Evolutionary conservation across 2,888 invertebrate genomes (phyloP).

Genomic region (Beris chalybata): DNA sequence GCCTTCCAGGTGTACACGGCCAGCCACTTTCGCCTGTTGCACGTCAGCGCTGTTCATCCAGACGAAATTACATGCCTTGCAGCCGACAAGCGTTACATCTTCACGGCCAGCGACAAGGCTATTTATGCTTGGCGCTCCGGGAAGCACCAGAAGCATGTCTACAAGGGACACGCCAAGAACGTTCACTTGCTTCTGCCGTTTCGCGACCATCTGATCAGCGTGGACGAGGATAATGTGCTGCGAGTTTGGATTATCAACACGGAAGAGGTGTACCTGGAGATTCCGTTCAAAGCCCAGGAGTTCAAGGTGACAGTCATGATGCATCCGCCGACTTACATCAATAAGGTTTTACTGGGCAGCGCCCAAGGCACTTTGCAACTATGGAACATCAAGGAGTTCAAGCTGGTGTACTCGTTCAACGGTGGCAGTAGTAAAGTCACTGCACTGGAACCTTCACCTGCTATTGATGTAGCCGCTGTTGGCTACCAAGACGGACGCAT

Average conservation of each 20-base stretch:
- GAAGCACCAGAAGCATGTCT: slow-evolving; percentile 78
- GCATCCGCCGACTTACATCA: slow-evolving; percentile 93
- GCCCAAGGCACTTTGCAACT: slow-evolving; percentile 81
- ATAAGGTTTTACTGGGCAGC: slow-evolving; percentile 89
- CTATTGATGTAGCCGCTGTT: slow-evolving; percentile 87
- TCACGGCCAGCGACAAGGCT: slow-evolving; percentile 73
- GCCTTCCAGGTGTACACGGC: slow-evolving; percentile 92
- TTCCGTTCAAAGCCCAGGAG: slow-evolving; percentile 66
- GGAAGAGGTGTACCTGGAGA: slow-evolving; percentile 68
- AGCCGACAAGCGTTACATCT: slow-evolving; percentile 75
- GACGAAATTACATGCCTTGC: slow-evolving; percentile 78
- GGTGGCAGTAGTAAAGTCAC: slow-evolving; percentile 74
- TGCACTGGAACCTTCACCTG: slow-evolving; percentile 85
- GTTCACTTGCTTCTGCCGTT: slow-evolving; percentile 82
- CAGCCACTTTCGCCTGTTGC: slow-evolving; percentile 75
- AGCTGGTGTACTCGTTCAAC: slow-evolving; percentile 74
- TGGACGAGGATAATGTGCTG: slow-evolving; percentile 76
- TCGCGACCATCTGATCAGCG: slow-evolving; percentile 80
- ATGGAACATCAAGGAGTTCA: slow-evolving; percentile 84
- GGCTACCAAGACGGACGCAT: slow-evolving; percentile 83
- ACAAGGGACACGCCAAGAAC: slow-evolving; percentile 72
- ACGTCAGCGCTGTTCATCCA: slow-evolving; percentile 80
- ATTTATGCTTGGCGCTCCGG: slow-evolving; percentile 89
- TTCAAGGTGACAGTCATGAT: slow-evolving; percentile 81
- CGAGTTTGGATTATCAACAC: slow-evolving; percentile 84